Conservation (phyloP, 1,140 invertebrate species). For the Cotesia typhae region DNA sequence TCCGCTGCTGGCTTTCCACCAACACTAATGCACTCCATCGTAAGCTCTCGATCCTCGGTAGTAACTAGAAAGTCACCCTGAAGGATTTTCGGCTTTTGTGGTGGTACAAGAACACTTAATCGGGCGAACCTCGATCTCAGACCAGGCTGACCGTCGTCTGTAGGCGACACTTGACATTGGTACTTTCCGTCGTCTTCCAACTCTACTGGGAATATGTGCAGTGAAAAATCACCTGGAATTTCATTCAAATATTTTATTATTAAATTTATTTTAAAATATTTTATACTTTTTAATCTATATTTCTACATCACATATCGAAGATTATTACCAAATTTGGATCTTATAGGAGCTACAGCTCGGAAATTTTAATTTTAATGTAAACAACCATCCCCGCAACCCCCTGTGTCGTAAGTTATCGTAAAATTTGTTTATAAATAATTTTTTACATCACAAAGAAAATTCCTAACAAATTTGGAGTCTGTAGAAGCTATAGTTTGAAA, state of each 20-base stretch:
- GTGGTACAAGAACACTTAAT: constrained; percentile 88
- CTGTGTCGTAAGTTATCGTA: too few relatives aligned
- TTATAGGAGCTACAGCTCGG: too few relatives aligned
- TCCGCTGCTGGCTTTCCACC: constrained; percentile 92
- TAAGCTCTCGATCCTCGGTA: constrained; percentile 87
- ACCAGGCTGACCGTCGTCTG: constrained; percentile 76
- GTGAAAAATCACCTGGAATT: constrained; percentile 81
- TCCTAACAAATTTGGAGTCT: too few relatives aligned
- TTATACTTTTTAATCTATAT: not conserved
- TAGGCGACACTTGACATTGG: constrained; percentile 87
- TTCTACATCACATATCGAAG: too few relatives aligned
- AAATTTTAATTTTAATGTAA: too few relatives aligned
- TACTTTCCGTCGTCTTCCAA: constrained; percentile 91
- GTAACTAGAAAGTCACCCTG: constrained; percentile 84
- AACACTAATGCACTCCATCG: constrained; percentile 87
- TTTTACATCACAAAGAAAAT: too few relatives aligned
- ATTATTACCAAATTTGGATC: too few relatives aligned
- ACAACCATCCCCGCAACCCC: too few relatives aligned
- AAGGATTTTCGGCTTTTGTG: constrained; percentile 85
- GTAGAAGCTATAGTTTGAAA: too few relatives aligned
- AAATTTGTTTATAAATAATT: too few relatives aligned
- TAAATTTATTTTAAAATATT: not conserved
- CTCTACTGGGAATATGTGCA: constrained; percentile 87
- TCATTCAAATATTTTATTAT: constrained; percentile 41
- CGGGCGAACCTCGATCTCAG: constrained; percentile 84